Conservation (phyloP, 2,797 vertebrate genomes). For the Phylloscopus collybita region DNA sequence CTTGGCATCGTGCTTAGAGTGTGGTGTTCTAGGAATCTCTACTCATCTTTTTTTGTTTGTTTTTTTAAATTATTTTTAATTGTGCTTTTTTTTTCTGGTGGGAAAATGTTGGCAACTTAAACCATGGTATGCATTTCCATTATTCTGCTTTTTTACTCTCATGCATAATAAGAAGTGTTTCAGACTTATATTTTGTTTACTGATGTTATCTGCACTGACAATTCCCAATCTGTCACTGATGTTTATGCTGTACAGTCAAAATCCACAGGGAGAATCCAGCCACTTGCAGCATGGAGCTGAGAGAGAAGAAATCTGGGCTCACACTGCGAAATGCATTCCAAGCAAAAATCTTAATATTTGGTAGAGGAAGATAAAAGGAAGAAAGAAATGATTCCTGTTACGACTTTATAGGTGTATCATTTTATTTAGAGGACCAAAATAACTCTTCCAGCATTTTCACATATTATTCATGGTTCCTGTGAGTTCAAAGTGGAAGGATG, state of each 20-base stretch:
- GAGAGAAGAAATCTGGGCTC: slow-evolving; percentile 60
- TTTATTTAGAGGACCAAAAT: slow-evolving; percentile 27
- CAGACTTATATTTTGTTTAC: slow-evolving; percentile 52
- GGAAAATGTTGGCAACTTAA: slow-evolving; percentile 77
- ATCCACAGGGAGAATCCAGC: slow-evolving; percentile 57
- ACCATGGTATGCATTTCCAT: slow-evolving; percentile 80
- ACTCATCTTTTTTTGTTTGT: not conserved
- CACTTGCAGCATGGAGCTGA: slow-evolving; percentile 45
- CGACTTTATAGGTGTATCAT: slow-evolving; percentile 18
- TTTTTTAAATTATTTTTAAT: not conserved
- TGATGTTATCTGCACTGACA: slow-evolving; percentile 64
- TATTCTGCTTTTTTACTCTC: slow-evolving; percentile 78
- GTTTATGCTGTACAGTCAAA: slow-evolving; percentile 71
- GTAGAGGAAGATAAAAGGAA: slow-evolving; percentile 34
- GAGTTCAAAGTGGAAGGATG: slow-evolving; percentile 3
- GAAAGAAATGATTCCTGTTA: slow-evolving; percentile 6
- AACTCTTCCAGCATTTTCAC: not conserved
- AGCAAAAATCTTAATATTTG: slow-evolving; percentile 40
- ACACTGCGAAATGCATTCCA: slow-evolving; percentile 22
- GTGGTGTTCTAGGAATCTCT: slow-evolving; percentile 75
- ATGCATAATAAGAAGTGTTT: slow-evolving; percentile 75
- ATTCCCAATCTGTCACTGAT: slow-evolving; percentile 77
- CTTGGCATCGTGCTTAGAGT: slow-evolving; percentile 78
- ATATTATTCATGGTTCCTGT: not conserved
- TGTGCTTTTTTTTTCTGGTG: slow-evolving; percentile 74